Conservation (phyloP, 2,888 invertebrate species). For the Pseudanteris insignis region DNA sequence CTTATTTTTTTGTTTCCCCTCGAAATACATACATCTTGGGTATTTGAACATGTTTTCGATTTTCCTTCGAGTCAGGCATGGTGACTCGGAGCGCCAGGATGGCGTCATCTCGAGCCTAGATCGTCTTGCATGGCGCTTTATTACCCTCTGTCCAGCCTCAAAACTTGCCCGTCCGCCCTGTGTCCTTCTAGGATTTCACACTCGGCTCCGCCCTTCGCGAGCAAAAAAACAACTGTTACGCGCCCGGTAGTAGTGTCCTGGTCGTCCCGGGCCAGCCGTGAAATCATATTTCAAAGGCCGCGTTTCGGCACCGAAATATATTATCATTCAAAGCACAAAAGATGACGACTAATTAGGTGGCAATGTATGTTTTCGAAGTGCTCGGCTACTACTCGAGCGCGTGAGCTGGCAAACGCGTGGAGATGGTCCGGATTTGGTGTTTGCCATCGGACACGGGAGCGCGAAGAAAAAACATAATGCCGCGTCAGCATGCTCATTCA, state of each 20-base stretch:
- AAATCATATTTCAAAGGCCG: conserved; percentile 23
- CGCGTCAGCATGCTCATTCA: conserved; percentile 21
- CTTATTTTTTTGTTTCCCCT: conserved; percentile 1
- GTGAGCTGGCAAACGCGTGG: conserved; percentile 1
- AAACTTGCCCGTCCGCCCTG: conserved; percentile 44
- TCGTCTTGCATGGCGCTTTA: conserved; percentile 55
- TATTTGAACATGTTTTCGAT: conserved; percentile 21
- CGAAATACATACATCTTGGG: conserved; percentile 4
- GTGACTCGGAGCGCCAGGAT: conserved; percentile 55
- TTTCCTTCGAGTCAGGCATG: conserved; percentile 43
- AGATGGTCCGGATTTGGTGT: neutral
- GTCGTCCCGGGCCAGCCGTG: conserved; percentile 3
- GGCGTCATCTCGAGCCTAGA: conserved; percentile 64
- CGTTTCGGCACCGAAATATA: conserved; percentile 1
- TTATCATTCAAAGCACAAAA: conserved; percentile 9
- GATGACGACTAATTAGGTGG: conserved; percentile 20
- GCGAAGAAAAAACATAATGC: conserved; percentile 8
- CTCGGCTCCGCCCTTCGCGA: conserved; percentile 48
- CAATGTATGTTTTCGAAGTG: conserved; percentile 9
- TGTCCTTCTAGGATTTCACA: conserved; percentile 51
- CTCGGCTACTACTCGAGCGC: neutral
- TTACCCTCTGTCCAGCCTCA: conserved; percentile 46
- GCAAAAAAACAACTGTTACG: conserved; percentile 39
- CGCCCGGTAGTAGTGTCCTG: conserved; percentile 22
- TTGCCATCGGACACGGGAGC: neutral